Conservation (phyloP, 2,888 invertebrate species). For the Cephus sareptanus region DNA sequence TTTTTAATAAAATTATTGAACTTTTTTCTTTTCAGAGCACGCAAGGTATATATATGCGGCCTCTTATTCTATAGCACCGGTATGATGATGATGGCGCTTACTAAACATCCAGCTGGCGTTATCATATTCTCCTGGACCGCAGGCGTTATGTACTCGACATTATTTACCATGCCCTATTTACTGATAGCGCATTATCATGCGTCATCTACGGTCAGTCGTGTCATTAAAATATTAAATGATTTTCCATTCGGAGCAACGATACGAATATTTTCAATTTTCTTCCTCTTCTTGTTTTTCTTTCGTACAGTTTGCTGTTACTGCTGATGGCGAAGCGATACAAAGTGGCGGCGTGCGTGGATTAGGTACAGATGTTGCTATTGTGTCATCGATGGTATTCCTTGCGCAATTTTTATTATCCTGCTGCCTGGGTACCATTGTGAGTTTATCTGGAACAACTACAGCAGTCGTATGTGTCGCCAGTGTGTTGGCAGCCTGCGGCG, state of each 20-base stretch:
- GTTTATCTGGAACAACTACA: conserved; percentile 83
- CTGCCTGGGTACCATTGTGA: conserved; percentile 87
- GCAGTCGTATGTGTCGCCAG: conserved; percentile 90
- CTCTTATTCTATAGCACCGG: conserved; percentile 89
- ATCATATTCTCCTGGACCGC: conserved; percentile 93
- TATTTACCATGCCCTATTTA: conserved; percentile 97
- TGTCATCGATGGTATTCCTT: conserved; percentile 95
- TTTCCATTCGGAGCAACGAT: neutral
- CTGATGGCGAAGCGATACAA: conserved; percentile 69
- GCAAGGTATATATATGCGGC: conserved; percentile 88
- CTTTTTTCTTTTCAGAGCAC: conserved; percentile 75
- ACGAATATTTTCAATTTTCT: neutral
- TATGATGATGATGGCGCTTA: conserved; percentile 87
- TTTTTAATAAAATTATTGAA: neutral
- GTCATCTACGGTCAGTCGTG: conserved; percentile 79
- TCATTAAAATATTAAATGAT: neutral
- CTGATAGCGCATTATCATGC: conserved; percentile 95
- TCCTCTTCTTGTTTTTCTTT: conserved; percentile 9
- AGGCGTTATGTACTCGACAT: conserved; percentile 96
- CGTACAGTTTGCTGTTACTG: conserved; percentile 72
- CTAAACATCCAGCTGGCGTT: conserved; percentile 81
- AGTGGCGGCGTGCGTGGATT: conserved; percentile 83
- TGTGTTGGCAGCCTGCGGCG: conserved; percentile 85
- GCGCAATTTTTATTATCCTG: conserved; percentile 93
- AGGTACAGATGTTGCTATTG: conserved; percentile 94